A percentile compares a stretch with the other conserved stretches of the same genome.
Evolutionary conservation across 2,113 vertebrate genomes (phyloP).

Genomic region (Calidris pugnax): DNA sequence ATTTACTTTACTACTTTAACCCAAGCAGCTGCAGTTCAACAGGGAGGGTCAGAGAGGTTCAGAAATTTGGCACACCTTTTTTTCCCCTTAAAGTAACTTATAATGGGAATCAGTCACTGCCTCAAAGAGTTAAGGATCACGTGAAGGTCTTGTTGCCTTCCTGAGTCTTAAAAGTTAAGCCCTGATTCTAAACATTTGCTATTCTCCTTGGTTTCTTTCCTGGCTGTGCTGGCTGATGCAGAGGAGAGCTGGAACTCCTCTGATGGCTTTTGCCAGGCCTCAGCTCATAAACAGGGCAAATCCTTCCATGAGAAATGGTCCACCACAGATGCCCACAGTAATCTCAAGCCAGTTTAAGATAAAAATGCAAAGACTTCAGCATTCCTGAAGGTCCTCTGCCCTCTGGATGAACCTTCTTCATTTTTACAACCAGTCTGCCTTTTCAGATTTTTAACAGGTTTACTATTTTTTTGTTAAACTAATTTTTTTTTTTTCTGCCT

Average conservation of each 20-base stretch:
- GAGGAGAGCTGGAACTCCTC: not conserved
- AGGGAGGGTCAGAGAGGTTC: not conserved
- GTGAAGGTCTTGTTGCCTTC: not conserved
- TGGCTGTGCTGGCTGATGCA: not conserved
- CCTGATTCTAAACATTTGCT: not conserved
- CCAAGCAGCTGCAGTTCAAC: not conserved
- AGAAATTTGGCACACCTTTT: not conserved
- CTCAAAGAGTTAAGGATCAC: not conserved
- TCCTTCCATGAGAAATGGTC: not conserved
- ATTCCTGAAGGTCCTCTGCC: not conserved
- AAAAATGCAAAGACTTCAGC: not conserved
- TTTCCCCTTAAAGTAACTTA: not conserved
- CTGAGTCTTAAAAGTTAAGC: not conserved
- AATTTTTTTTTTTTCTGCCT: not conserved
- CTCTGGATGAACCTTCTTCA: not conserved
- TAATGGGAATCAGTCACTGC: not conserved
- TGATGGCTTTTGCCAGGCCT: not conserved
- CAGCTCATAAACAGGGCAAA: not conserved
- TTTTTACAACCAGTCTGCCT: not conserved
- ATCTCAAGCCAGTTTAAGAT: not conserved
- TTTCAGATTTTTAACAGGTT: not conserved
- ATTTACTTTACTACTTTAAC: not conserved
- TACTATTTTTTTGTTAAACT: not conserved
- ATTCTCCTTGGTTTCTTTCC: not conserved
- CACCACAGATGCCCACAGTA: not conserved